Evolutionary conservation across 2,888 invertebrate genomes (phyloP), one percentile per base, ranked within the genome.

Genomic region (Drosophila nr. perissopoda): DNA sequence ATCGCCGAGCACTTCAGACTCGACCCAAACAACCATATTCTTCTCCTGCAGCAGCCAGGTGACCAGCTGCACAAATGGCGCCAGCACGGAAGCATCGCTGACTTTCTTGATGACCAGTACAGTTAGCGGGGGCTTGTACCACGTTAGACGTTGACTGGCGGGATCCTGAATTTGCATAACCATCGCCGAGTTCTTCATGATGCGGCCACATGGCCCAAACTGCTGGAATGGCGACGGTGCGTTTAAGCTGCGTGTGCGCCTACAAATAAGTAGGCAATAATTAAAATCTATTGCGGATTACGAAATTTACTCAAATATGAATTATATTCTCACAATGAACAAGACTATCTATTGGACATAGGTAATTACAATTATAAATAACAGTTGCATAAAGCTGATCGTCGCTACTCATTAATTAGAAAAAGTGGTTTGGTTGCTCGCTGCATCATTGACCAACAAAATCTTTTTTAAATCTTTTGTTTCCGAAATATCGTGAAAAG

Each of bases 131-230:
- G 98, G 97, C 93, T 98, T 99, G 95, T 98, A 97, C 99, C 99
- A 99, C 53, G 97, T 98, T 91, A 99, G 94, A 91, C 98, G 95
- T 94, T 99, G 99, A 92, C 98, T 98, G 91, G 98, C 98, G 49
- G 99, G 99, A 94, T 99, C 99, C 94, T 99, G 99, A 91, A 99
- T 98, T 93, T 98, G 98, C 99, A 99, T 97, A 93, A 98, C 97
- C 97, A 98, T 97, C 42, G 97, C 97, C 18, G 98, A 97, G 94
- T 97, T 98, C 94, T 98, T 98, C 97, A 98, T 97, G 93, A 99
- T 98, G 86, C 98, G 96, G 90, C 98, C 99, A 94, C 99, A 99
- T 95, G 99, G 99, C 95, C 99, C 99, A 94, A 99, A 99, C 92
- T 98, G 98, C 93, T 98, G 98, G 88, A 98, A 97, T 1, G 98